Conservation (phyloP, 2,113 vertebrate species). For the Martes martes region DNA sequence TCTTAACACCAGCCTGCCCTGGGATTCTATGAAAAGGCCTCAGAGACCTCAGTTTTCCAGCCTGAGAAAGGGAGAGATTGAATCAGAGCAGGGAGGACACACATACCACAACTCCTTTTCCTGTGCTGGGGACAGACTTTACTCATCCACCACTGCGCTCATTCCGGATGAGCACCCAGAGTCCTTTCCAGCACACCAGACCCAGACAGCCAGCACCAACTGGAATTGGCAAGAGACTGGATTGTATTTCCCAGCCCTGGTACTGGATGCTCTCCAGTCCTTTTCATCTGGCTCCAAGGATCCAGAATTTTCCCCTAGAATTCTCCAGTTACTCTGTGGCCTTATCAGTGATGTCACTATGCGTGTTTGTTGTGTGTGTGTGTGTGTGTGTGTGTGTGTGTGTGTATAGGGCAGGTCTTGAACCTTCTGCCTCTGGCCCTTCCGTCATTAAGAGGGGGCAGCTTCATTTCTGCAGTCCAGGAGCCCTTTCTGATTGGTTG, state of each 20-base stretch:
- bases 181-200: background rate
- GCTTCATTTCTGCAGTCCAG: background rate
- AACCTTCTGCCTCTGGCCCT: background rate
- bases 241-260: slow-evolving; percentile 1
- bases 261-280: slow-evolving; percentile 59
- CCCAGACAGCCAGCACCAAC: background rate
- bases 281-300: background rate
- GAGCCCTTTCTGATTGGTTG: background rate
- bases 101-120: too few relatives aligned
- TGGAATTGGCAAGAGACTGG: slow-evolving; percentile 5
- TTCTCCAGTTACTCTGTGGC: background rate
- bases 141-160: background rate
- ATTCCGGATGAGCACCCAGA: background rate
- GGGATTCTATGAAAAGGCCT: background rate
- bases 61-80: background rate
- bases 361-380: background rate
- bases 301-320: slow-evolving; percentile 22
- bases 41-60: background rate
- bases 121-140: background rate
- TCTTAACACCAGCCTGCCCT: background rate
- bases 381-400: background rate
- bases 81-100: background rate
- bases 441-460: background rate
- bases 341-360: background rate
- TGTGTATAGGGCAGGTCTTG: background rate